Evolutionary conservation across 2,797 vertebrate species (phyloP).

Genomic region (Alfaro cultratus): DNA sequence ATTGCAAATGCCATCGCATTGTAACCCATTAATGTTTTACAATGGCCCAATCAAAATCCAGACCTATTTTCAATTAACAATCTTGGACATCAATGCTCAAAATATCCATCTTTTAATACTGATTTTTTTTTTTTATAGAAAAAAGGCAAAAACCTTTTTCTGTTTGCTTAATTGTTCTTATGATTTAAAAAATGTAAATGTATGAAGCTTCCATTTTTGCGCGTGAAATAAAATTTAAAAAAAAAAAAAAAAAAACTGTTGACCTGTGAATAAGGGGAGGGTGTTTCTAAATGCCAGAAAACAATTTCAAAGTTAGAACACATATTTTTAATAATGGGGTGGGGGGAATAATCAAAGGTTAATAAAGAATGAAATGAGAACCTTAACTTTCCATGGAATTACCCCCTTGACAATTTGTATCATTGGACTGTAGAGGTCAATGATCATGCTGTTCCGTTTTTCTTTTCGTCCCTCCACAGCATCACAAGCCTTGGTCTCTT

Average conservation of each 20-base stretch:
- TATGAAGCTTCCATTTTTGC: not conserved
- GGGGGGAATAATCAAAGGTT: not conserved
- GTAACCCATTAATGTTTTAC: not conserved
- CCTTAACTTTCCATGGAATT: not conserved
- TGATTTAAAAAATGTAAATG: not conserved
- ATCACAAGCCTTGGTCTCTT: slow-evolving; percentile 8
- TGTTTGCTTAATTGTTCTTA: not conserved
- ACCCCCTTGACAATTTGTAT: not conserved
- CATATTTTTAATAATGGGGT: not conserved
- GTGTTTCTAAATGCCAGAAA: not conserved
- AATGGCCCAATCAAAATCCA: not conserved
- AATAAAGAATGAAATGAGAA: not conserved
- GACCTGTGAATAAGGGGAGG: not conserved
- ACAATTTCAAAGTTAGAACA: no score
- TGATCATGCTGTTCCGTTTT: slow-evolving; percentile 30
- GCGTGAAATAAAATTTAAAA: not conserved
- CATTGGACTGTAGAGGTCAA: slow-evolving; percentile 15
- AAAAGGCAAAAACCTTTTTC: no score
- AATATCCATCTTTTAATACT: not conserved
- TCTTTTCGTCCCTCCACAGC: slow-evolving; percentile 19
- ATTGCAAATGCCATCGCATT: no score
- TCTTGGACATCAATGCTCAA: not conserved
- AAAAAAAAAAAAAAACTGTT: not conserved
- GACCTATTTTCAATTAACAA: not conserved
- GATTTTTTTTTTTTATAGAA: not conserved